Conservation (phyloP, 2,113 vertebrate genomes). For the Brachyhypopomus occidentalis region DNA sequence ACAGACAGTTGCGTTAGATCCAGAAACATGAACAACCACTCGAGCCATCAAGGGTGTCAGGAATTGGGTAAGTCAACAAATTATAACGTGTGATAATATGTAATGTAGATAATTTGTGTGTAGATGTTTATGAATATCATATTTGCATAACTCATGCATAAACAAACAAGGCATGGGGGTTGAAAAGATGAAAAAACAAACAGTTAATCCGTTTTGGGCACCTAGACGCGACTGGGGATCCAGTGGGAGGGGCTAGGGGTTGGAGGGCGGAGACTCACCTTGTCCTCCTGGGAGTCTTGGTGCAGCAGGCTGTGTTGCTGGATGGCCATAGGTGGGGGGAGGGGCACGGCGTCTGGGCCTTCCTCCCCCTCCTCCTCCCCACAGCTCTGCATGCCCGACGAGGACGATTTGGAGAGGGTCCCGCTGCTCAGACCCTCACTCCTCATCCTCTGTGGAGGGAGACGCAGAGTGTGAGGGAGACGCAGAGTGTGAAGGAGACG, state of each 20-base stretch:
- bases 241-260: neutral
- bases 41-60: neutral
- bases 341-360: constrained; percentile 87
- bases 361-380: constrained; percentile 98
- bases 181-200: no score
- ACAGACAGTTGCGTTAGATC: constrained; percentile 26
- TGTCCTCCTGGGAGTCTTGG: constrained; percentile 95
- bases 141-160: no score
- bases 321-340: constrained; percentile 98
- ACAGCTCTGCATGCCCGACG: constrained; percentile 99
- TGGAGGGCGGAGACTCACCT: constrained; percentile 75
- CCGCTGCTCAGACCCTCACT: constrained; percentile 96
- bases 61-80: no score
- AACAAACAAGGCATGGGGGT: no score
- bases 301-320: constrained; percentile 98
- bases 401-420: constrained; percentile 95
- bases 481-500: neutral
- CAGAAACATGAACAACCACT: neutral
- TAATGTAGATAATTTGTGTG: no score
- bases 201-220: neutral
- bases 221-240: no score
- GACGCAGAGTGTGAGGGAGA: neutral
- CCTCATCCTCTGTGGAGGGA: constrained; percentile 85
- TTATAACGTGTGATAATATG: no score
- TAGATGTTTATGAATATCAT: no score